Base-by-base conservation (phyloP, 1,140 invertebrate genomes). In the Aphis gossypii region DNA sequence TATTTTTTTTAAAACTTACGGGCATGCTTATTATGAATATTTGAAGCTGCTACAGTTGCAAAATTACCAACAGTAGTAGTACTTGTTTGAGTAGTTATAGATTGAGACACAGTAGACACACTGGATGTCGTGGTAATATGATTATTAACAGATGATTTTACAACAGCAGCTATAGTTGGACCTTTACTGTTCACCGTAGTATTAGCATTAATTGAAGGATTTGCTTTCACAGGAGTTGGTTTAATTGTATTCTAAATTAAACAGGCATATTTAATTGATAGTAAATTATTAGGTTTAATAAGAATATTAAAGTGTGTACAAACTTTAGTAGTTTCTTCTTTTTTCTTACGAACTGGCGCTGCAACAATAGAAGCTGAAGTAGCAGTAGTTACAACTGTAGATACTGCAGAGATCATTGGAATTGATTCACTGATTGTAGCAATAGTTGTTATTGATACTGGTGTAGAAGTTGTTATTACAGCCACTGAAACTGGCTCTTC, bases 401-500 rank as follows among this genome's bases (percentile, higher is more conserved):
- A 51, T 35, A 92, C 46, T 82, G 91, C 82, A 92, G 91, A 92
- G 91, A 92, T 92, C 44, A 82, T 82, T 25, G 76, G 83, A 92
- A 92, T 35, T 90, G 86, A 68, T 76, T 93, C 93, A 89, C 86
- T 48, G 7, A 87, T 93, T 93, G 86, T 48, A 68, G 84, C 25
- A 4, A 87, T 86, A 88, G 56, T 87, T 54, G 92, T 93, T 54
- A 68, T 93, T 83, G 87, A 48, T 35, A 93, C 48, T 30, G 94
- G 89, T n/a, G 90, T 91, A 21, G 94, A 83, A 3, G 93, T 48
- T 46, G 93, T 48, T 30, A 88, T 48, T 25, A 89, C 44, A 60
- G 95, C 97, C 97, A 95, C 96, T 97, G 95, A 97, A 86, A 88
- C 35, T 48, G 92, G 86, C 20, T 93, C 83, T 96, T 97, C 97